Evolutionary conservation across 2,888 invertebrate genomes (phyloP).

Genomic region (Drosophila acutilabella): DNA sequence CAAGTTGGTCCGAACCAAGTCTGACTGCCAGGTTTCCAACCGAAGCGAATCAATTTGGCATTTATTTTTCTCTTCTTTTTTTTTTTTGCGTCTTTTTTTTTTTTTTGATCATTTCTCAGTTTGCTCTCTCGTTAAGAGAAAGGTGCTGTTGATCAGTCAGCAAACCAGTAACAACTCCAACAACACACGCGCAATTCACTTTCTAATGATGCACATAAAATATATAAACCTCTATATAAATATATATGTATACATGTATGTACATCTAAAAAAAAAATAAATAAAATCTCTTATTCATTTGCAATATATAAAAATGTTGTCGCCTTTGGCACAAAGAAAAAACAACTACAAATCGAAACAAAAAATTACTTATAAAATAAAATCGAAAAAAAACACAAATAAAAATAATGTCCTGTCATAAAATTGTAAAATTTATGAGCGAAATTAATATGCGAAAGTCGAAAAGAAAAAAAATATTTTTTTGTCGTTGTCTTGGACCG

Average conservation of each 20-base stretch:
- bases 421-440: conserved; percentile 62
- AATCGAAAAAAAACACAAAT: conserved; percentile 8
- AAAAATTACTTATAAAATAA: conserved; percentile 2
- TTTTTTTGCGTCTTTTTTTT: conserved; percentile 17
- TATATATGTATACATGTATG: too few species aligned
- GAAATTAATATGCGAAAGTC: conserved; percentile 45
- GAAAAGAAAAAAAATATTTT: conserved; percentile 8
- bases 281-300: conserved; percentile 39
- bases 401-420: conserved; percentile 66
- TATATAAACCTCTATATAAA: conserved; percentile 9
- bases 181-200: conserved; percentile 63
- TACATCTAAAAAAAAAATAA: conserved; percentile 4
- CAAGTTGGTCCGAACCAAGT: conserved; percentile 25
- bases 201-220: conserved; percentile 65
- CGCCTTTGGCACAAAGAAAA: conserved; percentile 29
- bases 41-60: conserved; percentile 66
- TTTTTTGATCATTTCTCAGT: conserved; percentile 20
- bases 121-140: conserved; percentile 59
- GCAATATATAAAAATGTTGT: conserved; percentile 40
- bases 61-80: conserved; percentile 32
- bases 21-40: conserved; percentile 41
- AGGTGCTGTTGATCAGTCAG: conserved; percentile 60
- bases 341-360: conserved; percentile 9
- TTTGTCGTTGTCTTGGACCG: conserved; percentile 25
- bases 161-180: conserved; percentile 57